phyloP scores from a whole-genome alignment of 2,113 vertebrate species.

The Cryptoleucopteryx plumbea region DNA sequence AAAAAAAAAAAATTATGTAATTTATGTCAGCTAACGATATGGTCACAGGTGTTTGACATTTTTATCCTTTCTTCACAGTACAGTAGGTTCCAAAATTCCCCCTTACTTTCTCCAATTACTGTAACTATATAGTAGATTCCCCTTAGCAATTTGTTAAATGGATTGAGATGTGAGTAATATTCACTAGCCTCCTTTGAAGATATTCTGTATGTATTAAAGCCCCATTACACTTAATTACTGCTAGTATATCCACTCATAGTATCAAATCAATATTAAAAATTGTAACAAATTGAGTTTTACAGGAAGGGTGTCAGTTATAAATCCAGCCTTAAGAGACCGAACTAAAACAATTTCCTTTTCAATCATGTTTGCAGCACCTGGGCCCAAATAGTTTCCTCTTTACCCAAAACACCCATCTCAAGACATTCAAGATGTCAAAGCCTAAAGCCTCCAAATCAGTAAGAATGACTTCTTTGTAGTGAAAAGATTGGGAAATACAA shows the following conservation, averaged over 20 bases:
- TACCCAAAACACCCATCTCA: not conserved
- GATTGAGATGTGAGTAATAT: not conserved
- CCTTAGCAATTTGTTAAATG: not conserved
- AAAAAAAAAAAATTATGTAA: not conserved
- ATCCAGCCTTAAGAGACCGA: not conserved
- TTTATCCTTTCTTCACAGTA: not conserved
- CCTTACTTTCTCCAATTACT: not conserved
- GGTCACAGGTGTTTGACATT: not conserved
- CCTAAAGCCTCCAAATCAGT: not conserved
- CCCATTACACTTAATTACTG: not conserved
- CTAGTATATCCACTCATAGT: not conserved
- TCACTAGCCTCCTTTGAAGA: constrained; percentile 10
- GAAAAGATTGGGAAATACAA: not conserved
- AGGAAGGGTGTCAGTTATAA: not conserved
- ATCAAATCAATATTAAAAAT: constrained; percentile 9
- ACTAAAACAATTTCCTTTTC: not conserved
- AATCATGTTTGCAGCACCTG: not conserved
- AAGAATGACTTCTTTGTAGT: not conserved
- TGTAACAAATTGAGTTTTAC: not conserved
- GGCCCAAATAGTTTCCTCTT: not conserved
- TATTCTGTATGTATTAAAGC: not conserved
- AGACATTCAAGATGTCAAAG: not conserved
- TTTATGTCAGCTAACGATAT: not conserved
- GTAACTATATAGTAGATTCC: not conserved
- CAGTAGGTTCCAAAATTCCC: not conserved